Evolutionary conservation across 2,888 invertebrate genomes (phyloP), one percentile per base, ranked within the genome.

Genomic region (Elmis aenea): DNA sequence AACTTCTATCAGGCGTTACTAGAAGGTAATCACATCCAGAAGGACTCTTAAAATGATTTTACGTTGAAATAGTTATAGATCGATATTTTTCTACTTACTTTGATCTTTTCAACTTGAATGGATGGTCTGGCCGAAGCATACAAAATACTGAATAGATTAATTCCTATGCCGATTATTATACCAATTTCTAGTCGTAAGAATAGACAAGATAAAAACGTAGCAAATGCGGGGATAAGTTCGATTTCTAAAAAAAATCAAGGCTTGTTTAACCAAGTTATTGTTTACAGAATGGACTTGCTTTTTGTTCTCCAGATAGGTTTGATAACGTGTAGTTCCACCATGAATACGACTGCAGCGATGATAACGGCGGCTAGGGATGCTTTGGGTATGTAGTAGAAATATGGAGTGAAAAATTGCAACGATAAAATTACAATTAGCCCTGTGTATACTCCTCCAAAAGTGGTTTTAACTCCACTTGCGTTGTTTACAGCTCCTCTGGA

Each of bases 401-500:
- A 76, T 0, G 81, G 81, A 0, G 83, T 81, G 46, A 84, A 71
- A 46, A 79, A 75, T 30, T 77, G 77, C 13, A 74, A 58, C 1
- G 73, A 68, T 3, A 72, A 47, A 32, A 74, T 66, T 6, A 73
- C 73, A 21, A 74, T 59, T 18, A 72, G 61, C 45, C 79, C 79
- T 2, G 80, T 79, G 51, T 78, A 76, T 22, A 80, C 62, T 4
- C 82, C 81, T 6, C 81, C 79, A 29, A 80, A 71, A 2, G 83
- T 79, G 1, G 82, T 83, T 47, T 72, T 72, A 1, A 83, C 83
- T 1, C 83, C 83, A 51, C 81, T 80, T 22, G 80, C 79, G 48
- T 82, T 75, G 58, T 84, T 83, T 3, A 85, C 81, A 11, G 83
- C 83, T 9, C 82, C 77, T 16, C 79, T 62, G 5, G 77, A 76